phyloP scores from a whole-genome alignment of 2,113 vertebrate species.

The Elachura formosa region DNA sequence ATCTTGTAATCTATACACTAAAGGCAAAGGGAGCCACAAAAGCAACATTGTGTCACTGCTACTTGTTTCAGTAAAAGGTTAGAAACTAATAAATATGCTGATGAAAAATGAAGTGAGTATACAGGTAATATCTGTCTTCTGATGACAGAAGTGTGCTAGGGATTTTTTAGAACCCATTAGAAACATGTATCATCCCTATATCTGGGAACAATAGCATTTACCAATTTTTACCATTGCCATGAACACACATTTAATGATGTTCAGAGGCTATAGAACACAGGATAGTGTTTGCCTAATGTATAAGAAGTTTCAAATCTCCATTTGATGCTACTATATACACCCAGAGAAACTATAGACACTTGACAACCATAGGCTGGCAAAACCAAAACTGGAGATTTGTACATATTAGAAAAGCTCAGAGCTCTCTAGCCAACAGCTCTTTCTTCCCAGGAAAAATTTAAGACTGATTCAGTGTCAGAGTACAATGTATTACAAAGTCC shows the following conservation, averaged over 20 bases:
- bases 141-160: neutral
- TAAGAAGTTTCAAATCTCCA: neutral
- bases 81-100: neutral
- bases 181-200: neutral
- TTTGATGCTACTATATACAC: neutral
- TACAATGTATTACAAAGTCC: neutral
- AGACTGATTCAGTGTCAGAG: neutral
- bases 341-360: neutral
- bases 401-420: neutral
- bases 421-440: neutral
- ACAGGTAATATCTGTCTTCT: neutral
- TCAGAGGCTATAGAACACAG: neutral
- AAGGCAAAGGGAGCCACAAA: slow-evolving; percentile 19
- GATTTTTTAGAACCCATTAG: neutral
- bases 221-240: neutral
- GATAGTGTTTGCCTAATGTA: neutral
- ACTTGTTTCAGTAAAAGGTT: neutral
- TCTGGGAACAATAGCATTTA: neutral
- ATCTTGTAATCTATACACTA: slow-evolving; percentile 31
- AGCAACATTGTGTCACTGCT: neutral
- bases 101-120: neutral
- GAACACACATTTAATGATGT: neutral
- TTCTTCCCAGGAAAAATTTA: neutral
- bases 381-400: neutral
- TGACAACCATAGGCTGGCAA: neutral